phyloP scores from a whole-genome alignment of 2,113 vertebrate species.

The Mobula hypostoma region DNA sequence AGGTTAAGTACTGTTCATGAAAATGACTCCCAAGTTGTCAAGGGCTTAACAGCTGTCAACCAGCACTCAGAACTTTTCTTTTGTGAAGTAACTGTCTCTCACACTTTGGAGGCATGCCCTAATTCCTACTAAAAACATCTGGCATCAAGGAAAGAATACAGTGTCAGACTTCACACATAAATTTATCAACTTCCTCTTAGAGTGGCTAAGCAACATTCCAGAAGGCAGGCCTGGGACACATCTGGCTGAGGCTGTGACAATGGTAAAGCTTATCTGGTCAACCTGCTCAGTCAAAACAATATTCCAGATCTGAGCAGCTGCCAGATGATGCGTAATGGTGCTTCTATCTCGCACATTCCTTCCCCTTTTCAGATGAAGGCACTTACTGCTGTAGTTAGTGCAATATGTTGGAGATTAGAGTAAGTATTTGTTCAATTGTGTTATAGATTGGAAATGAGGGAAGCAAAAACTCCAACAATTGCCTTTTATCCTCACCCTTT shows the following conservation, averaged over 20 bases:
- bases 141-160: neutral
- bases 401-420: neutral
- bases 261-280: conserved; percentile 18
- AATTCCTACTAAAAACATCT: conserved; percentile 28
- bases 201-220: neutral
- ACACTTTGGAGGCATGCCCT: conserved; percentile 17
- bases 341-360: neutral
- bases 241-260: conserved; percentile 29
- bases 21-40: neutral
- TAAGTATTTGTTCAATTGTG: neutral
- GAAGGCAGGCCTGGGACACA: neutral
- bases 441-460: neutral
- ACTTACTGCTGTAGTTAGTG: neutral
- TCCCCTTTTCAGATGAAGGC: neutral
- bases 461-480: neutral
- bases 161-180: conserved; percentile 26
- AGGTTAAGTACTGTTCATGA: neutral
- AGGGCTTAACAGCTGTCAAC: neutral
- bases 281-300: conserved; percentile 16
- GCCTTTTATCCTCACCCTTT: neutral
- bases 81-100: conserved; percentile 13
- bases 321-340: conserved; percentile 21
- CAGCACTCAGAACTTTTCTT: neutral
- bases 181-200: conserved; percentile 23
- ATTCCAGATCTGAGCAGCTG: conserved; percentile 7